Evolutionary conservation across 2,888 invertebrate species (phyloP).

Genomic region (Nephrotoma appendiculata): DNA sequence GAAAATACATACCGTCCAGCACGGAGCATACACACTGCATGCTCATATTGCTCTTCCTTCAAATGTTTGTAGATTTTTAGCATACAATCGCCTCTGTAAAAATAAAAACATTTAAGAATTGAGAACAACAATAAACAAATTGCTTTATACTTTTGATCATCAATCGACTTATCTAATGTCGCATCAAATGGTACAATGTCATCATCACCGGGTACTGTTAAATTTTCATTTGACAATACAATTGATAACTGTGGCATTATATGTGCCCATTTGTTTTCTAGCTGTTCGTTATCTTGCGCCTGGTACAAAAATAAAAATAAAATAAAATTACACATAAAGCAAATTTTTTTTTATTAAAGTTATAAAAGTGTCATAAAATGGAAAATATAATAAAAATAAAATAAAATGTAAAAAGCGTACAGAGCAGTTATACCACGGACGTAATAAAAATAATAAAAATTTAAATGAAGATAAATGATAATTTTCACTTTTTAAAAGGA

Average conservation of each 20-base stretch:
- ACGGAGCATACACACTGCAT: conserved; percentile 66
- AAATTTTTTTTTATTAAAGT: background rate
- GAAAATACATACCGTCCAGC: conserved; percentile 47
- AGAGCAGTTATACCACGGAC: background rate
- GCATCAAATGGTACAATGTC: conserved; percentile 73
- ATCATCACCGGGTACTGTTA: conserved; percentile 29
- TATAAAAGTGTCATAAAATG: background rate
- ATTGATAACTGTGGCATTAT: conserved; percentile 44
- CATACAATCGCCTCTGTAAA: conserved; percentile 69
- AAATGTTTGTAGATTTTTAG: conserved; percentile 66
- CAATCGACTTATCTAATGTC: conserved; percentile 65
- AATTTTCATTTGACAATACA: conserved; percentile 36
- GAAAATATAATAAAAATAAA: background rate
- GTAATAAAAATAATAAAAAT: background rate
- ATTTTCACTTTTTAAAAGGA: too few relatives aligned
- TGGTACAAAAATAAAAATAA: background rate
- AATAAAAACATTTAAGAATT: conserved; percentile 7
- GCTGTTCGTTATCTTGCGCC: conserved; percentile 19
- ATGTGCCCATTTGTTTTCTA: conserved; percentile 50
- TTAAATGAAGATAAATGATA: background rate
- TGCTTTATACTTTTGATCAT: conserved; percentile 67
- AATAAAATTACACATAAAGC: background rate
- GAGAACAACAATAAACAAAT: conserved; percentile 13
- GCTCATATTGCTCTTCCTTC: conserved; percentile 54
- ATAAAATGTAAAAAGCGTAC: background rate